Percentiles rank a stretch among this genome's conserved stretches.
phyloP scores from a whole-genome alignment of 2,113 vertebrate species.

The Quiscalus mexicanus region DNA sequence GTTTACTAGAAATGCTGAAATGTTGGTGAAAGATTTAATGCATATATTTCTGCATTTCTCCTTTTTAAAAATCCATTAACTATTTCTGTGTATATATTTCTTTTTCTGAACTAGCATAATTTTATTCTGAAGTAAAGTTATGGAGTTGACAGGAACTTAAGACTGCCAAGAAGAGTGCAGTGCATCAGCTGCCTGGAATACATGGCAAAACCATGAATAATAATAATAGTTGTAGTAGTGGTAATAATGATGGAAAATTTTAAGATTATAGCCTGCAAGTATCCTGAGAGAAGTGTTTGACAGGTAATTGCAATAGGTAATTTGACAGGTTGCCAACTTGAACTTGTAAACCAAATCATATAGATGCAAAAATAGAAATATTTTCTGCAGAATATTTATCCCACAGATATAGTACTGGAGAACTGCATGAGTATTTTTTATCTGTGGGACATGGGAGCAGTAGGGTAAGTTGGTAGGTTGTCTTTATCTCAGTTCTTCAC shows the following conservation, averaged over 20 bases:
- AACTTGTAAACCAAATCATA: neutral
- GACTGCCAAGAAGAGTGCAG: neutral
- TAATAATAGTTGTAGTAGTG: neutral
- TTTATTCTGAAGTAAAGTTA: neutral
- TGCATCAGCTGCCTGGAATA: neutral
- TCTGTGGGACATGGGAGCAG: neutral
- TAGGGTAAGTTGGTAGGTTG: neutral
- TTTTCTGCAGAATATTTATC: neutral
- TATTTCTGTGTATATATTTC: neutral
- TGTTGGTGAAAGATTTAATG: neutral
- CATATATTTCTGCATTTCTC: neutral
- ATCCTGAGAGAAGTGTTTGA: neutral
- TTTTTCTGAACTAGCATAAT: neutral
- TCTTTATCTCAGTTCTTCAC: neutral
- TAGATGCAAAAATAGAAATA: neutral
- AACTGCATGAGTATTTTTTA: neutral
- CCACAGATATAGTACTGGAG: neutral
- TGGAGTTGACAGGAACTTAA: neutral
- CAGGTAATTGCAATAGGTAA: neutral
- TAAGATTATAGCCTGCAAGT: neutral
- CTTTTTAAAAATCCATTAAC: neutral
- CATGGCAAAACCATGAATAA: neutral
- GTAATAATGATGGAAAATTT: neutral
- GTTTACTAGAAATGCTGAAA: neutral
- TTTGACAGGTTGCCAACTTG: neutral